A percentile compares a stretch with the other conserved stretches of the same genome.
These are phyloP conservation scores for Guaruba guarouba DNA, from an alignment of 2,113 vertebrate genomes.

Conservation along the genomic window DNA sequence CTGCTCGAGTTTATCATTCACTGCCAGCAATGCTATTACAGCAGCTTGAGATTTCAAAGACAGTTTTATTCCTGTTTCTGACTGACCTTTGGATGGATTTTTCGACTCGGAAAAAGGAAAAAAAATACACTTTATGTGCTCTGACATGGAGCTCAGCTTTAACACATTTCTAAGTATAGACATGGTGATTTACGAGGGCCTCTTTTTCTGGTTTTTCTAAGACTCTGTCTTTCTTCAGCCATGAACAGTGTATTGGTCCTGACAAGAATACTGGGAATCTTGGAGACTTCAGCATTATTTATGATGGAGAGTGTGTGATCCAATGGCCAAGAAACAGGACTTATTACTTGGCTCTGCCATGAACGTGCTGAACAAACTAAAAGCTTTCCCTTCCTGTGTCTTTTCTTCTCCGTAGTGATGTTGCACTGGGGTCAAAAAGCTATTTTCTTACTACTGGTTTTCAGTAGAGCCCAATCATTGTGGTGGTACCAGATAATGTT, in stretches of 20 bases:
- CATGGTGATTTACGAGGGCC: constrained; percentile 17
- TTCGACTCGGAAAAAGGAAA: constrained; percentile 2
- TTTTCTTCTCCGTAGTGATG: neutral
- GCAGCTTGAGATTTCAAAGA: constrained; percentile 49
- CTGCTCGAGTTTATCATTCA: constrained; percentile 54
- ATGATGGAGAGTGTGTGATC: neutral
- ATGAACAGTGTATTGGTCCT: constrained; percentile 1
- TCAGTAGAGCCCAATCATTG: neutral
- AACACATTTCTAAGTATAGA: constrained; percentile 52
- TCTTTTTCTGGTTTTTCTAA: constrained; percentile 33
- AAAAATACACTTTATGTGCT: neutral
- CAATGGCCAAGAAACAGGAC: constrained; percentile 2
- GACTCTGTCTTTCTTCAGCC: constrained; percentile 35
- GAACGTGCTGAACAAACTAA: neutral
- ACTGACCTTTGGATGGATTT: constrained; percentile 50
- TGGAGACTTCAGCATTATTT: constrained; percentile 7
- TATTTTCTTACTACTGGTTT: neutral
- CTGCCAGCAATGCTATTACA: constrained; percentile 65
- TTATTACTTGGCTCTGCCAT: neutral
- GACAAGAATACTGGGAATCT: neutral
- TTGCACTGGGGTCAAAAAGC: neutral
- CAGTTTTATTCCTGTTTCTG: constrained; percentile 60
- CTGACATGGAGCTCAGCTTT: constrained; percentile 15
- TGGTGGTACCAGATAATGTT: neutral
- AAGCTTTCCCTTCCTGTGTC: neutral